phyloP scores from a whole-genome alignment of 1,140 invertebrate genomes.

The Delia radicum region DNA sequence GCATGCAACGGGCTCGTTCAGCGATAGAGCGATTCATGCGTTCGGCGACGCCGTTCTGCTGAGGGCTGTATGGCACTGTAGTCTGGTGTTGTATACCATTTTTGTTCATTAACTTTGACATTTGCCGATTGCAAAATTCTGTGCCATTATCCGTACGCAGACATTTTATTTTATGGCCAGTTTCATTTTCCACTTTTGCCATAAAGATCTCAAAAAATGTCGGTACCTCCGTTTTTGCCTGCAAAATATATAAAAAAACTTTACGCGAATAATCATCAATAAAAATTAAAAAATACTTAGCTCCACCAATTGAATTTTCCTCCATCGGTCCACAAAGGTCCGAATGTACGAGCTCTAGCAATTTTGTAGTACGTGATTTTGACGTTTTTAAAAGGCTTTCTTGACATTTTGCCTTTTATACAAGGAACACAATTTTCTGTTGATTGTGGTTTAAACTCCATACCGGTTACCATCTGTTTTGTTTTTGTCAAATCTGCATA shows the following conservation, averaged over 20 bases:
- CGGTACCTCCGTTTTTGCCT: constrained; percentile 33
- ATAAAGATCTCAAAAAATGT: constrained; percentile 12
- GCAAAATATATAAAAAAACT: constrained; percentile 22
- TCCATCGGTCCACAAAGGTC: constrained; percentile 18
- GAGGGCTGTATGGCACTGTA: constrained; percentile 39
- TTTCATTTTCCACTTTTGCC: constrained; percentile 12
- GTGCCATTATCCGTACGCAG: constrained; percentile 43
- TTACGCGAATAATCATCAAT: constrained; percentile 47
- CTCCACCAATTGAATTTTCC: constrained; percentile 37
- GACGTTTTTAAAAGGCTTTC: neutral
- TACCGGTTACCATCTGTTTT: neutral
- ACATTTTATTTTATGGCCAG: constrained; percentile 14
- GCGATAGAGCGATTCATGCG: constrained; percentile 39
- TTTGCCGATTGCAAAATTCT: constrained; percentile 35
- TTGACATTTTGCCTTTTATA: neutral
- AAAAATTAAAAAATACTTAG: constrained; percentile 47
- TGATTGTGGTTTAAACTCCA: neutral
- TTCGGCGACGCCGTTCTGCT: constrained; percentile 48
- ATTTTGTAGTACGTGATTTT: neutral
- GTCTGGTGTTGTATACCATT: constrained; percentile 33
- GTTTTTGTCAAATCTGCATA: neutral
- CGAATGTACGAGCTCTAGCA: constrained; percentile 5
- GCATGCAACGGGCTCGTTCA: constrained; percentile 41
- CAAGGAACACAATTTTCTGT: neutral
- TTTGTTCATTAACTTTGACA: neutral